These are phyloP conservation scores for Chrysolina americana DNA, from an alignment of 2,888 invertebrate species.

Conservation along the genomic window DNA sequence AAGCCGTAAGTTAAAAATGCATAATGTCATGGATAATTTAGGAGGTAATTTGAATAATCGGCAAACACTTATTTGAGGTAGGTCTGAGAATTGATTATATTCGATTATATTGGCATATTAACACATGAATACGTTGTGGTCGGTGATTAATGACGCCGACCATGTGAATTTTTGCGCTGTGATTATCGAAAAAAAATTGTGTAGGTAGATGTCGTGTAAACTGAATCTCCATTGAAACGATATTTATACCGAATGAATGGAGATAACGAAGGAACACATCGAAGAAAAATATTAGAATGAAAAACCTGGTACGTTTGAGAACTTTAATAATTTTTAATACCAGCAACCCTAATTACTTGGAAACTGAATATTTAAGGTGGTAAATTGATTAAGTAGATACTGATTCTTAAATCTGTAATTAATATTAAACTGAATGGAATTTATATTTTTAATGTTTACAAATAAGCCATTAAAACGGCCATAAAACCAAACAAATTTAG, in stretches of 20 bases:
- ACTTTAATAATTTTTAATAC: too few relatives aligned
- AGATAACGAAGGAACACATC: too few relatives aligned
- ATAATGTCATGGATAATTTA: constrained; percentile 29
- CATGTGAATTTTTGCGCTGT: constrained; percentile 1
- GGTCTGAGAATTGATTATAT: constrained; percentile 20
- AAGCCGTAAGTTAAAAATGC: constrained; percentile 24
- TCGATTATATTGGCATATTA: constrained; percentile 22
- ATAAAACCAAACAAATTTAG: too few relatives aligned
- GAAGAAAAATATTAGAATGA: too few relatives aligned
- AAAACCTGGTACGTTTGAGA: too few relatives aligned
- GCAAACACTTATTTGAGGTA: constrained; percentile 20
- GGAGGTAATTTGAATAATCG: constrained; percentile 27
- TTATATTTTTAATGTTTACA: too few relatives aligned
- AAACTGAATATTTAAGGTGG: too few relatives aligned
- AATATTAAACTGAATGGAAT: too few relatives aligned
- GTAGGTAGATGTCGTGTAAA: background rate
- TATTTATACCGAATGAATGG: background rate
- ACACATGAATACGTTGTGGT: background rate
- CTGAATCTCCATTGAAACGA: background rate
- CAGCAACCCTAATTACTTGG: too few relatives aligned
- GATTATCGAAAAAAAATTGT: background rate
- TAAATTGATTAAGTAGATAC: too few relatives aligned
- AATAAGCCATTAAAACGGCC: too few relatives aligned
- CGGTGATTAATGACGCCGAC: background rate
- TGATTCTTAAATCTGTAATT: too few relatives aligned